These are phyloP conservation scores for Helostoma temminkii DNA, from an alignment of 2,797 vertebrate genomes.

Conservation along the genomic window DNA sequence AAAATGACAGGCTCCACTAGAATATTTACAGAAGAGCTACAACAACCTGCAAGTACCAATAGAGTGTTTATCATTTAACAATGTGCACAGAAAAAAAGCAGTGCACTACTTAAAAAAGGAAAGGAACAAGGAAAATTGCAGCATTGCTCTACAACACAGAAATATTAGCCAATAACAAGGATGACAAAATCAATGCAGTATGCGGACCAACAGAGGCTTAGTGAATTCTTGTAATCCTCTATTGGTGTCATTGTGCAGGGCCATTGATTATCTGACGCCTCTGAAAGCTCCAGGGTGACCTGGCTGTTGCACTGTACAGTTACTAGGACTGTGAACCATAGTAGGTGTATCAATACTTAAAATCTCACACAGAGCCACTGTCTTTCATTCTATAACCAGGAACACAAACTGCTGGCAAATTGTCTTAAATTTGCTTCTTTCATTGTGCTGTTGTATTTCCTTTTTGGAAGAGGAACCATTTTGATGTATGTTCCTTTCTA, in stretches of 20 bases:
- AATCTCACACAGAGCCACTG: constrained; percentile 33
- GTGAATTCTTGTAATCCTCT: constrained; percentile 73
- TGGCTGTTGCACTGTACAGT: constrained; percentile 56
- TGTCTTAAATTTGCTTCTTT: constrained; percentile 13
- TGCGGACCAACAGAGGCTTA: constrained; percentile 58
- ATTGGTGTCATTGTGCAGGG: constrained; percentile 70
- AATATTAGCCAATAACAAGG: constrained; percentile 66
- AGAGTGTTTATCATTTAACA: constrained; percentile 23
- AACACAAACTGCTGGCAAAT: constrained; percentile 19
- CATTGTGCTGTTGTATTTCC: constrained; percentile 12
- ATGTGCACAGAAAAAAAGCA: constrained; percentile 9
- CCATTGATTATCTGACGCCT: constrained; percentile 77
- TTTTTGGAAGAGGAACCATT: constrained; percentile 20
- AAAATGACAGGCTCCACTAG: neutral
- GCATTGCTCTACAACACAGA: constrained; percentile 36
- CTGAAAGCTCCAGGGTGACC: constrained; percentile 70
- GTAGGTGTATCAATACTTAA: constrained; percentile 65
- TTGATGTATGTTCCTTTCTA: constrained; percentile 44
- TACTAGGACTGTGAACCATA: constrained; percentile 58
- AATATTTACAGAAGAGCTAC: constrained; percentile 14
- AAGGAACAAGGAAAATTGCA: constrained; percentile 32
- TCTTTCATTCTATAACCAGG: constrained; percentile 26
- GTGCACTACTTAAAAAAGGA: constrained; percentile 24
- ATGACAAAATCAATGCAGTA: constrained; percentile 73
- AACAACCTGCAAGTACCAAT: constrained; percentile 27